These are phyloP conservation scores for Miniopterus natalensis DNA, from an alignment of 2,113 vertebrate genomes.

Conservation along the genomic window DNA sequence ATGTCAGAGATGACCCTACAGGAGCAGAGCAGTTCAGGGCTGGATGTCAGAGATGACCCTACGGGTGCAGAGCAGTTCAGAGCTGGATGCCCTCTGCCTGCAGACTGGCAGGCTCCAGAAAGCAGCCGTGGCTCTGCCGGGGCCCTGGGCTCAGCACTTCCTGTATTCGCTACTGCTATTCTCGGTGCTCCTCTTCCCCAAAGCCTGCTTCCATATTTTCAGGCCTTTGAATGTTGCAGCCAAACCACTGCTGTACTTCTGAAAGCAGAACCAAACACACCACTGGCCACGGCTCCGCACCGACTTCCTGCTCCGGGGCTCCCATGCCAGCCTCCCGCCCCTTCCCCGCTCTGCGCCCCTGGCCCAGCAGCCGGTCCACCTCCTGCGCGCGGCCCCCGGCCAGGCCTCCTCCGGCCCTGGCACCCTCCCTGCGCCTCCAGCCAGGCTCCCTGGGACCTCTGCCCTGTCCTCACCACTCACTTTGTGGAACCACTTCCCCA, in stretches of 20 bases:
- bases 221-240: conserved; percentile 76
- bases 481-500: conserved; percentile 65
- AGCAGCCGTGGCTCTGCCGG: neutral
- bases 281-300: neutral
- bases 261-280: conserved; percentile 83
- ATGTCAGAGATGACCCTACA: neutral
- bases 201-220: conserved; percentile 82
- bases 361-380: neutral
- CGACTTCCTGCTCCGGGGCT: conserved; percentile 68
- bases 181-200: conserved; percentile 72
- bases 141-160: conserved; percentile 70
- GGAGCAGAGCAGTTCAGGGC: neutral
- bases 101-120: conserved; percentile 45
- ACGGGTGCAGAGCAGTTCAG: neutral
- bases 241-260: conserved; percentile 79
- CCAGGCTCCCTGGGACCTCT: neutral
- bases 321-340: neutral
- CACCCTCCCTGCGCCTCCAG: neutral
- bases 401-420: neutral
- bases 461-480: neutral
- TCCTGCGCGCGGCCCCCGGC: neutral
- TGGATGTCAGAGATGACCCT: neutral
- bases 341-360: neutral
- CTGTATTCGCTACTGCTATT: conserved; percentile 71
- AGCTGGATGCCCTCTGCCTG: conserved; percentile 42